A percentile compares a stretch with the other conserved stretches of the same genome.
phyloP scores from a whole-genome alignment of 1,140 invertebrate species.

The Papilio polytes region DNA sequence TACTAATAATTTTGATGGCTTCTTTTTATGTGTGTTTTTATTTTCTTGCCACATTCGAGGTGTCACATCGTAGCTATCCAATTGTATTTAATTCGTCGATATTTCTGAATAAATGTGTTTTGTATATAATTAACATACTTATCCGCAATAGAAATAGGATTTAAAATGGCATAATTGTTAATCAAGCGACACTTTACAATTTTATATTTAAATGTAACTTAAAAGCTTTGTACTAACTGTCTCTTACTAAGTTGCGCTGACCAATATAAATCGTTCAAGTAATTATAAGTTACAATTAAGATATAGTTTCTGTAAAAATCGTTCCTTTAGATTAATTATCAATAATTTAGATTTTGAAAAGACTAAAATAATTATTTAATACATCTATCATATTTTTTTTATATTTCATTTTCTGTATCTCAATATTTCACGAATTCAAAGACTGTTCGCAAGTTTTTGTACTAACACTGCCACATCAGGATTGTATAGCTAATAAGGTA shows the following conservation, averaged over 20 bases:
- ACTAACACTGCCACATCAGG: neutral
- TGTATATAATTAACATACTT: conserved; percentile 36
- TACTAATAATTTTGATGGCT: too few species aligned
- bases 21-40: neutral
- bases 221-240: conserved; percentile 31
- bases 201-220: conserved; percentile 33
- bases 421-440: conserved; percentile 10
- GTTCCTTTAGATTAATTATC: conserved; percentile 39
- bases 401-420: too few species aligned
- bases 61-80: conserved; percentile 36
- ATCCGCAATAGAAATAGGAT: conserved; percentile 33
- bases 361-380: conserved; percentile 25
- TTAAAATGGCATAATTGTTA: conserved; percentile 31
- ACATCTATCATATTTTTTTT: conserved; percentile 23
- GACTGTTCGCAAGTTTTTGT: conserved; percentile 26
- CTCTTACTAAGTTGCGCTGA: conserved; percentile 35
- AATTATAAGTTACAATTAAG: conserved; percentile 38
- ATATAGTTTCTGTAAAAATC: conserved; percentile 35
- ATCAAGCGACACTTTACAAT: conserved; percentile 35
- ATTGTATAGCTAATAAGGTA: neutral
- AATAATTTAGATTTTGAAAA: conserved; percentile 32
- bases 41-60: neutral
- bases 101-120: conserved; percentile 23
- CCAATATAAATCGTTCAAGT: conserved; percentile 36
- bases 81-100: conserved; percentile 28